Evolutionary conservation across 2,797 vertebrate species (phyloP).

Genomic region (Odontamblyopus rebecca): DNA sequence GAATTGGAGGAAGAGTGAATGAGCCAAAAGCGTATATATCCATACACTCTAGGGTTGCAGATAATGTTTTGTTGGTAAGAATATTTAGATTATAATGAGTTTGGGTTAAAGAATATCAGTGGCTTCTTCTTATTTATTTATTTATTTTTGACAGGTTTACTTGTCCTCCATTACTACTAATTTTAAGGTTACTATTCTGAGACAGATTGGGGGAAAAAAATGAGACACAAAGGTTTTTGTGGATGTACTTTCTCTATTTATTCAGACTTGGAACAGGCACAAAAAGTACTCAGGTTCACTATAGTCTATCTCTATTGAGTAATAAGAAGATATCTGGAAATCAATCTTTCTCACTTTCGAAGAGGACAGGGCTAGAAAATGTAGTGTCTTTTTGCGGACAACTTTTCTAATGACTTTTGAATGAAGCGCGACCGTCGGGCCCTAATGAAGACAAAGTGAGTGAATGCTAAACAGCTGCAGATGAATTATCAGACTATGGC

Average conservation of each 20-base stretch:
- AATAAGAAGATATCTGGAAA: slow-evolving; percentile 23
- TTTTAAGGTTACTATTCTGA: too few relatives aligned
- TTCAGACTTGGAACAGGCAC: neutral
- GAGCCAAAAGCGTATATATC: too few relatives aligned
- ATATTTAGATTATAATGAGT: neutral
- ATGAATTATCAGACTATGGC: slow-evolving; percentile 69
- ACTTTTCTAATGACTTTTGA: slow-evolving; percentile 61
- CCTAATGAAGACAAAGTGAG: slow-evolving; percentile 72
- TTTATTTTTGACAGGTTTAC: neutral
- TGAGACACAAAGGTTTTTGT: too few relatives aligned
- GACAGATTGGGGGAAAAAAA: too few relatives aligned
- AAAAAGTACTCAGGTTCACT: neutral
- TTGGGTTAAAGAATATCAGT: too few relatives aligned
- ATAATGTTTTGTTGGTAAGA: neutral
- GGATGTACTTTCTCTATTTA: neutral
- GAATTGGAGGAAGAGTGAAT: too few relatives aligned
- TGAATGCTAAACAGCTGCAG: slow-evolving; percentile 63
- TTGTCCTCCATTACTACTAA: neutral
- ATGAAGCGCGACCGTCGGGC: slow-evolving; percentile 45
- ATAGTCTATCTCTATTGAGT: slow-evolving; percentile 20
- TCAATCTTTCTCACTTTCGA: slow-evolving; percentile 20
- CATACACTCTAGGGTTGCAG: too few relatives aligned
- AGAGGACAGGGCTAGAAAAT: slow-evolving; percentile 17
- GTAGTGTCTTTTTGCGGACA: slow-evolving; percentile 40
- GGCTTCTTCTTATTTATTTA: neutral